Conservation (phyloP, 2,113 vertebrate genomes). For the Peromyscus leucopus region DNA sequence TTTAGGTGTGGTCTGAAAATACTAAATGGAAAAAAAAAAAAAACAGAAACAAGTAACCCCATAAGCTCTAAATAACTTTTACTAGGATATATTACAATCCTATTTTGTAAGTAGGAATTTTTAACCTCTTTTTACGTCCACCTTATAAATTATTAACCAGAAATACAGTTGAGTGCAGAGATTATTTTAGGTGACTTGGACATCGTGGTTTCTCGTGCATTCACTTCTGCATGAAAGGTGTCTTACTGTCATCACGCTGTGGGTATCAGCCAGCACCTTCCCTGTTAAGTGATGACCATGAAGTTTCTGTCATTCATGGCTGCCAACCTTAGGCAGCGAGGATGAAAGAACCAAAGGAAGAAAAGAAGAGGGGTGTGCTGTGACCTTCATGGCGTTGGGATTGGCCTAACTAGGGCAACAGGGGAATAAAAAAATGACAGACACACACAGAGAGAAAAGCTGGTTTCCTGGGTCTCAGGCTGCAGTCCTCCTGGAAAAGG, state of each 20-base stretch:
- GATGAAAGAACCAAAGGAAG: neutral
- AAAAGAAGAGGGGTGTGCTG: neutral
- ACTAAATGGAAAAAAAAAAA: neutral
- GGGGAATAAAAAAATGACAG: neutral
- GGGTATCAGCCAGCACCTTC: neutral
- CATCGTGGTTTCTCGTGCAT: neutral
- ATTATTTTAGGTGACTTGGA: neutral
- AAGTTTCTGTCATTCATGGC: neutral
- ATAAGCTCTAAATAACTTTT: neutral
- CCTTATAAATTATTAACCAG: neutral
- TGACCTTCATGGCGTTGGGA: neutral
- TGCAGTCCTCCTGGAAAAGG: neutral
- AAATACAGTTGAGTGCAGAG: neutral
- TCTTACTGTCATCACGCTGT: neutral
- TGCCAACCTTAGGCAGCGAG: neutral
- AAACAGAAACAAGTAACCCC: neutral
- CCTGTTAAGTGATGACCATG: neutral
- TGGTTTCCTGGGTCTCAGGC: neutral
- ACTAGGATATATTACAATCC: neutral
- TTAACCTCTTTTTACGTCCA: neutral
- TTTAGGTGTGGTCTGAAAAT: neutral
- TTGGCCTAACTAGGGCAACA: neutral
- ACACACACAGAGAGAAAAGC: too few species aligned
- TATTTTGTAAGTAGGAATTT: neutral
- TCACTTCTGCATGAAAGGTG: neutral